Evolutionary conservation across 2,888 invertebrate genomes (phyloP).

Genomic region (Trissolcus brochymenae): DNA sequence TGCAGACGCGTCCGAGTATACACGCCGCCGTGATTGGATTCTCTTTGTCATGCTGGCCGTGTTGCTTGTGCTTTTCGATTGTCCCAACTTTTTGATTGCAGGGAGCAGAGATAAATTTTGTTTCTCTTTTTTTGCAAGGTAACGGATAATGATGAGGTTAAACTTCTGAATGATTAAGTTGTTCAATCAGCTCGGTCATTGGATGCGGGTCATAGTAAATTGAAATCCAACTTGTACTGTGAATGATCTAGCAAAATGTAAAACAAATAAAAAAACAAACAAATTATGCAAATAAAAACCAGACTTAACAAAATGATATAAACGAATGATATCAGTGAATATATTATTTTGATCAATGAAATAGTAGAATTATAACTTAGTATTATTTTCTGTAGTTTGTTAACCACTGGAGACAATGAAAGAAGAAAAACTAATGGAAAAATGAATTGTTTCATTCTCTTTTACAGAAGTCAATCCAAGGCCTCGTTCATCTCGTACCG

Average conservation of each 20-base stretch:
- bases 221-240: conserved; percentile 20
- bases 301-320: no score
- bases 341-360: background rate
- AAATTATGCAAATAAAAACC: no score
- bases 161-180: no score
- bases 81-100: conserved; percentile 1
- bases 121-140: background rate
- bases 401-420: no score
- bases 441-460: conserved; percentile 5
- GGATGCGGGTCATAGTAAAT: conserved; percentile 26
- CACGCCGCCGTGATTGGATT: conserved; percentile 22
- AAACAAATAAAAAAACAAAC: no score
- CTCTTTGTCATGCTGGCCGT: conserved; percentile 17
- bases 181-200: conserved; percentile 1
- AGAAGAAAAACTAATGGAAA: background rate
- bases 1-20: conserved; percentile 11
- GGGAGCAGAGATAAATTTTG: background rate
- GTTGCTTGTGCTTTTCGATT: background rate
- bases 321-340: background rate
- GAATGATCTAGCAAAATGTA: conserved; percentile 1
- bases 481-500: conserved; percentile 86
- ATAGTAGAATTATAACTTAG: background rate
- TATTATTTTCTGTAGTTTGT: no score
- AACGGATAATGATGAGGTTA: no score
- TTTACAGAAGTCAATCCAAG: conserved; percentile 84